Evolutionary conservation across 1,140 invertebrate species (phyloP).

Genomic region (Bactericera cockerelli): DNA sequence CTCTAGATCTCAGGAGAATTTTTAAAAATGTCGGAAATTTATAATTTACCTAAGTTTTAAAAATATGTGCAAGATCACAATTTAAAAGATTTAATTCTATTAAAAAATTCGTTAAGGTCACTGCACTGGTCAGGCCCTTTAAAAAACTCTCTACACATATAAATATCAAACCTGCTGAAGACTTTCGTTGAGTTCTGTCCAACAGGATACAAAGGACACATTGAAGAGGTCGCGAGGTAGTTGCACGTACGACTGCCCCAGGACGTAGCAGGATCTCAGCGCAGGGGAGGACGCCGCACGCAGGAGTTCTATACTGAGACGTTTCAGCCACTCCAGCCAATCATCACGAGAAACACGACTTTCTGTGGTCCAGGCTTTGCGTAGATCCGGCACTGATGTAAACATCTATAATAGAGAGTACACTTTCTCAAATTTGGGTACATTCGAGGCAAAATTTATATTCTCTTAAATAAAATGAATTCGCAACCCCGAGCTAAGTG

Average conservation of each 20-base stretch:
- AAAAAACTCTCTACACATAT: too few species aligned
- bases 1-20: too few species aligned
- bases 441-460: too few species aligned
- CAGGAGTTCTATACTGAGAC: constrained; percentile 80
- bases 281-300: constrained; percentile 93
- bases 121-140: too few species aligned
- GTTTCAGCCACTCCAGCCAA: constrained; percentile 92
- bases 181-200: constrained; percentile 77
- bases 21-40: too few species aligned
- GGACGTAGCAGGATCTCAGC: constrained; percentile 70
- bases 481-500: not conserved
- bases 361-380: constrained; percentile 78
- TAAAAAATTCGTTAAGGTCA: too few species aligned
- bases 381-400: constrained; percentile 66
- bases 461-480: too few species aligned
- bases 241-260: constrained; percentile 89
- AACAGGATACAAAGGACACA: constrained; percentile 96
- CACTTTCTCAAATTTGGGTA: too few species aligned
- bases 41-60: too few species aligned
- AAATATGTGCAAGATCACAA: too few species aligned
- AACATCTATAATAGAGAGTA: constrained; percentile 34
- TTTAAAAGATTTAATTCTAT: too few species aligned
- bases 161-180: too few species aligned
- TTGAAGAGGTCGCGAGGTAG: constrained; percentile 92
- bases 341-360: constrained; percentile 90